These are phyloP conservation scores for Lophius piscatorius DNA, from an alignment of 2,113 vertebrate species.

Conservation along the genomic window DNA sequence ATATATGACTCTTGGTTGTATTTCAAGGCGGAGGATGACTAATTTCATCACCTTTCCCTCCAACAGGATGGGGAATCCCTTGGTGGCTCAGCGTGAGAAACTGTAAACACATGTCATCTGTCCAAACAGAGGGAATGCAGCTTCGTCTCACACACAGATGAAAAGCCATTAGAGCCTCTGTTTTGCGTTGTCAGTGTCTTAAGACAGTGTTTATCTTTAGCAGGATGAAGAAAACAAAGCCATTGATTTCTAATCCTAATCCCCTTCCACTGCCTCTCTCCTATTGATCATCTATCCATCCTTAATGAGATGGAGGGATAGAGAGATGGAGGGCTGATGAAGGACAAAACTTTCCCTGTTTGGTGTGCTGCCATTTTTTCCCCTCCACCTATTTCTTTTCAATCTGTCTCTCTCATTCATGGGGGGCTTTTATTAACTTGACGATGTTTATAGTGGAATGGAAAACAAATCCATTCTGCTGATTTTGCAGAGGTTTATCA, in stretches of 20 bases:
- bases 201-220: conserved; percentile 74
- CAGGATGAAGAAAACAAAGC: conserved; percentile 73
- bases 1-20: too few relatives aligned
- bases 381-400: conserved; percentile 23
- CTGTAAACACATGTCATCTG: neutral
- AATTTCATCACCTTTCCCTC: too few relatives aligned
- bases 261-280: conserved; percentile 67
- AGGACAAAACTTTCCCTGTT: conserved; percentile 67
- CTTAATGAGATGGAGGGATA: conserved; percentile 68
- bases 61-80: too few relatives aligned
- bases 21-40: too few relatives aligned
- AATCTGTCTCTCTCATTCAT: conserved; percentile 30
- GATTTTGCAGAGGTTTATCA: conserved; percentile 43
- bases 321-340: conserved; percentile 65
- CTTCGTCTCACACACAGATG: conserved; percentile 50
- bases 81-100: too few relatives aligned
- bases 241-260: conserved; percentile 81
- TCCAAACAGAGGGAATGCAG: conserved; percentile 18
- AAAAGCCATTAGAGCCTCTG: conserved; percentile 39
- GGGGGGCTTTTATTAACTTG: conserved; percentile 14
- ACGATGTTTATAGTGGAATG: conserved; percentile 6
- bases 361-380: conserved; percentile 1
- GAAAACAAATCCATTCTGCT: conserved; percentile 31
- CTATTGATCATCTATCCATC: conserved; percentile 76
- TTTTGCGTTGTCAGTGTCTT: conserved; percentile 65